Conservation (phyloP, 2,797 vertebrate species). For the Sparidentex hasta region DNA sequence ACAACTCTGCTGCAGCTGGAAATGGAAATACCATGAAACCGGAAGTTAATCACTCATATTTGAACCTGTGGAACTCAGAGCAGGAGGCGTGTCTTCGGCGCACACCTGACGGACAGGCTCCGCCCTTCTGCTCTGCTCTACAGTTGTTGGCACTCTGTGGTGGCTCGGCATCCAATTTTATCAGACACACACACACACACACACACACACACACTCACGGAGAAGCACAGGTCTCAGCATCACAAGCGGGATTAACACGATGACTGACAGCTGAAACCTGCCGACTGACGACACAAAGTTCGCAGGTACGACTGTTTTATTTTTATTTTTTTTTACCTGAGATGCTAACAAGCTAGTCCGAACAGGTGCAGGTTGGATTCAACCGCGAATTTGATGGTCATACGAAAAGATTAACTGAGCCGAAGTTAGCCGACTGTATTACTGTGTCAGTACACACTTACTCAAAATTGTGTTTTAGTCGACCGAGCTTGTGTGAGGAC, state of each 20-base stretch:
- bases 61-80: neutral
- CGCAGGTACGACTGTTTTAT: conserved; percentile 39
- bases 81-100: conserved; percentile 13
- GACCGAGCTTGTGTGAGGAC: neutral
- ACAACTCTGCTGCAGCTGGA: too few relatives aligned
- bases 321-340: too few relatives aligned
- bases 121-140: conserved; percentile 26
- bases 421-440: conserved; percentile 29
- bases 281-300: neutral
- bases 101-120: conserved; percentile 62
- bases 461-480: fast-evolving
- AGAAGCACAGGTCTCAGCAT: neutral
- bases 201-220: neutral
- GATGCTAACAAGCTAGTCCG: conserved; percentile 5
- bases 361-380: conserved; percentile 54
- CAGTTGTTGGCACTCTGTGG: neutral
- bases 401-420: fast-evolving
- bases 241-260: neutral
- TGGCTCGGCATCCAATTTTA: neutral
- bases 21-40: neutral
- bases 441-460: fast-evolving
- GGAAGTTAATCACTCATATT: neutral
- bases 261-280: conserved; percentile 50
- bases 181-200: neutral
- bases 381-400: neutral